These are phyloP conservation scores for Scolanthus callimorphus DNA, from an alignment of 92 coral and sea anemone genomes.

Conservation along the genomic window DNA sequence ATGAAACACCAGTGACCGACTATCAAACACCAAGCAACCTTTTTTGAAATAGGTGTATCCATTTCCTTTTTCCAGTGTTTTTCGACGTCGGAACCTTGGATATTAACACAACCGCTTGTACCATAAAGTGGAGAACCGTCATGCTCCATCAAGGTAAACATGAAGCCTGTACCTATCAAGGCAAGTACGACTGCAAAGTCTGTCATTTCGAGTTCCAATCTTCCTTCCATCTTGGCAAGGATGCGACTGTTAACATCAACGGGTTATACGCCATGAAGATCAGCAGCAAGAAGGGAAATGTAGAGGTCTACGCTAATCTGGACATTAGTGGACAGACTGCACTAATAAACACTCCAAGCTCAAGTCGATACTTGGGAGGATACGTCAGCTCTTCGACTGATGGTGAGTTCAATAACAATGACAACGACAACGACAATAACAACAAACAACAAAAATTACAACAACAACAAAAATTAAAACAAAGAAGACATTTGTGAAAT, in stretches of 20 bases:
- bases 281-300: constrained; percentile 46
- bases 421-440: no score
- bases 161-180: background rate
- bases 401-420: no score
- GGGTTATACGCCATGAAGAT: constrained; percentile 45
- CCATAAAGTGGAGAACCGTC: constrained; percentile 32
- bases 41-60: no score
- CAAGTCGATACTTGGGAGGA: no score
- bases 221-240: constrained; percentile 31
- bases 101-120: constrained; percentile 51
- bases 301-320: constrained; percentile 45
- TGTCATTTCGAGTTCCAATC: constrained; percentile 45
- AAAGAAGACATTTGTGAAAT: no score
- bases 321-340: no score
- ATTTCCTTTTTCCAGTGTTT: constrained; percentile 25
- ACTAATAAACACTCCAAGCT: no score
- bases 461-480: no score
- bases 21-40: no score
- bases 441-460: no score
- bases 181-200: constrained; percentile 18
- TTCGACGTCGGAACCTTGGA: constrained; percentile 26
- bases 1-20: no score
- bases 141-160: constrained; percentile 16
- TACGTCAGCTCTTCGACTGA: no score
- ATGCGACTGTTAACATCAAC: constrained; percentile 23